phyloP scores from a whole-genome alignment of 2,113 vertebrate species.

The Microcebus jonahi region DNA sequence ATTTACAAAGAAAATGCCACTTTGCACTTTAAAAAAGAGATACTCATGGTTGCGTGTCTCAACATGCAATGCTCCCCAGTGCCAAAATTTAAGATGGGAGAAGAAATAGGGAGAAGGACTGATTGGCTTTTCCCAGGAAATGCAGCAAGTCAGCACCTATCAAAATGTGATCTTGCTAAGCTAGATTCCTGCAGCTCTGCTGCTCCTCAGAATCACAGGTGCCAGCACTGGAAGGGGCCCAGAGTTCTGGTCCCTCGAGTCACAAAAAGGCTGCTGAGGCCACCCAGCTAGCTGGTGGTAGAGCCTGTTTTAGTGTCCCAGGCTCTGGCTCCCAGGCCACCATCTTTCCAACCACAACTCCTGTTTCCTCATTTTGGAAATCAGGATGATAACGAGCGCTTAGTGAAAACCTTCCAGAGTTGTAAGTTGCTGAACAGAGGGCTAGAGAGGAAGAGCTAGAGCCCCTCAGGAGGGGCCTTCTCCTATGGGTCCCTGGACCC shows the following conservation, averaged over 20 bases:
- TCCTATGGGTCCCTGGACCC: background rate
- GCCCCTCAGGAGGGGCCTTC: background rate
- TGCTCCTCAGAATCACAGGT: background rate
- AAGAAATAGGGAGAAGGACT: background rate
- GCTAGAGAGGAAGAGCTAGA: background rate
- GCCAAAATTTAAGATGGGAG: slow-evolving; percentile 27
- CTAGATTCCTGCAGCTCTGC: background rate
- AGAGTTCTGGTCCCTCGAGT: background rate
- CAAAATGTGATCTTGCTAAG: background rate
- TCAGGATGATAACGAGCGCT: too few relatives aligned
- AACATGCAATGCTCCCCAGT: background rate
- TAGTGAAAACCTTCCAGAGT: background rate
- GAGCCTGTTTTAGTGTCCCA: background rate
- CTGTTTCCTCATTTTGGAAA: background rate
- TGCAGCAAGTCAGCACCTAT: background rate
- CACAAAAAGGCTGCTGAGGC: background rate
- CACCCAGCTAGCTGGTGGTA: background rate
- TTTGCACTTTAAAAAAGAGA: slow-evolving; percentile 16
- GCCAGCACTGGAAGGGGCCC: background rate
- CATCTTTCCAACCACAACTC: background rate
- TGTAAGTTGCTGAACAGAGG: background rate
- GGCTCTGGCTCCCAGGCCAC: background rate
- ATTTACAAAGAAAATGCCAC: background rate
- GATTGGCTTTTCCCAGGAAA: slow-evolving; percentile 30
- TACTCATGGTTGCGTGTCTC: background rate